Evolutionary conservation across 2,113 vertebrate genomes (phyloP), one percentile per base, ranked within the genome.

Genomic region (Tricholaema leucomelas): DNA sequence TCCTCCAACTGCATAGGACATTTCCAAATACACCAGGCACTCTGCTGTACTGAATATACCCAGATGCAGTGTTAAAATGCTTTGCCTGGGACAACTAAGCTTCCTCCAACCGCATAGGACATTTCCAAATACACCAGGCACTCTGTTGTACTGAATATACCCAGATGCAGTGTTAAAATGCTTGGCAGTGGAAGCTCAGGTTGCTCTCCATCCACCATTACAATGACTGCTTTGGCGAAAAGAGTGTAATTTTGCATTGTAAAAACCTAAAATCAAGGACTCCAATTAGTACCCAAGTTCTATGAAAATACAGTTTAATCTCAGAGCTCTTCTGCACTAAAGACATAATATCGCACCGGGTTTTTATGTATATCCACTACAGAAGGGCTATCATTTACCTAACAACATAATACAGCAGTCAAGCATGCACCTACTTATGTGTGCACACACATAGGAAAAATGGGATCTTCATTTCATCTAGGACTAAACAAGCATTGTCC

Each of bases 371-470:
- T 33, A 19, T 3, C 15, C 3, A 50, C 25, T 38, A 35, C 30
- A 17, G 46, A 78, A 71, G 35, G 46, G 25, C 17, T 60, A 23
- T 38, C 20, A 81, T 71, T 85, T 65, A 85, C 64, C 73, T 94
- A 77, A 67, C 35, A 78, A 23, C 38, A 21, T 11, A 58, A 59
- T 15, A 64, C n/a, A 67, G 35, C 1, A 87, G 48, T 52, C 58
- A 90, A 18, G 9, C 1, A 0, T 14, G 69, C 30, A 16, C 2
- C n/a, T 88, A 91, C 21, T 87, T 83, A 80, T 48, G 38, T 27
- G 60, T 12, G 88, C 58, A 50, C 88, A 50, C 88, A 79, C 55
- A 60, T 23, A 80, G 87, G 61, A 95, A 69, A 94, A 91, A 87
- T 15, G 14, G 54, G 58, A 71, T 77, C 69, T 91, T 82, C 18